Conservation (phyloP, 1,140 invertebrate genomes). For the Arctopsyche grandis region DNA sequence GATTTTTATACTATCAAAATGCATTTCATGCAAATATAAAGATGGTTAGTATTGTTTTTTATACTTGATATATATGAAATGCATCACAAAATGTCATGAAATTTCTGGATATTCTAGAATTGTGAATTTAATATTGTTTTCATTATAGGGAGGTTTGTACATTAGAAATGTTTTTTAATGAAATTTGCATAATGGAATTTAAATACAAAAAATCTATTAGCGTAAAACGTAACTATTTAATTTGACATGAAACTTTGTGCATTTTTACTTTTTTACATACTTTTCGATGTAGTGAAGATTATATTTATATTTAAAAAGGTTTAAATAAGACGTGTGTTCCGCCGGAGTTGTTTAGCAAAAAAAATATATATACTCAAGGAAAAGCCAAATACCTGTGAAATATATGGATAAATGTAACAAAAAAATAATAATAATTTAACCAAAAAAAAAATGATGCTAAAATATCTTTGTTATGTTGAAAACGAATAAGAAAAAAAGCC, state of each 20-base stretch:
- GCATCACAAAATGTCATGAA: no score
- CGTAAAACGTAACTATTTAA: not conserved
- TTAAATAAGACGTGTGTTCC: constrained; percentile 32
- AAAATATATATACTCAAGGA: constrained; percentile 14
- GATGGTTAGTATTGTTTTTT: no score
- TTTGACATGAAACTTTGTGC: constrained; percentile 14
- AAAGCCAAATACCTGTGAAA: constrained; percentile 40
- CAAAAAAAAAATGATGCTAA: constrained; percentile 20
- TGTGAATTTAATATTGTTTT: no score
- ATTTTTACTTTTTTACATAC: constrained; percentile 31
- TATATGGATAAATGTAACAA: constrained; percentile 36
- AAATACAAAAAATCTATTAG: constrained; percentile 14
- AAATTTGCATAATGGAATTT: constrained; percentile 17
- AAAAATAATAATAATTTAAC: constrained; percentile 7
- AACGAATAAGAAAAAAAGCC: not conserved
- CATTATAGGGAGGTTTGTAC: not conserved
- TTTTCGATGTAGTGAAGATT: constrained; percentile 20
- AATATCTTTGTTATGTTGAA: constrained; percentile 44
- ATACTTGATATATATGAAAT: no score
- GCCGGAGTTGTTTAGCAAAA: not conserved
- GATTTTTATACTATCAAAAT: no score
- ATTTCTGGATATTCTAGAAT: no score
- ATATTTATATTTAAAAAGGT: constrained; percentile 13
- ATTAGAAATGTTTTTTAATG: not conserved
- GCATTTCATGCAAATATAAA: no score